phyloP scores from a whole-genome alignment of 2,113 vertebrate genomes.

The Erpornis zantholeuca region DNA sequence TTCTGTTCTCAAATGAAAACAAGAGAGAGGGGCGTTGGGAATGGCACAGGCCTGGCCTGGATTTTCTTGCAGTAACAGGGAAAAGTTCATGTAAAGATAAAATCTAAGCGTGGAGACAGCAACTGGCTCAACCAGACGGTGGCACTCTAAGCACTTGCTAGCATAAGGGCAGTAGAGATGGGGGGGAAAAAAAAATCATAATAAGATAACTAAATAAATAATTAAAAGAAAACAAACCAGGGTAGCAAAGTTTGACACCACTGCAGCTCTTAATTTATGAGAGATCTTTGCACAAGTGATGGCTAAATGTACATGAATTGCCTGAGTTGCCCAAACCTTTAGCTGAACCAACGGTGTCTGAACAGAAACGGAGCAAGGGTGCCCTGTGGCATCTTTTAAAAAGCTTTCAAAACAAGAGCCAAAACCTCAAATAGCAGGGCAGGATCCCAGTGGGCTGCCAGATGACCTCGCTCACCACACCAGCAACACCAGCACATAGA shows the following conservation, averaged over 20 bases:
- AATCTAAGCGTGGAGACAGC: neutral
- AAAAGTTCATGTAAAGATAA: neutral
- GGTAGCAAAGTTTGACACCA: neutral
- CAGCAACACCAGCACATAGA: neutral
- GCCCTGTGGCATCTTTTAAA: neutral
- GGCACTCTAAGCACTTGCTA: constrained; percentile 71
- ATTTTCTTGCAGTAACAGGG: neutral
- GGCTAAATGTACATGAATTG: neutral
- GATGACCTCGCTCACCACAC: neutral
- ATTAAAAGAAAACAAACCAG: neutral
- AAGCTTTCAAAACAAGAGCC: neutral
- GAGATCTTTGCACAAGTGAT: neutral
- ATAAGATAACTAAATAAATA: neutral
- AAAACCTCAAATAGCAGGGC: neutral
- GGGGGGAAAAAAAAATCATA: fast-evolving
- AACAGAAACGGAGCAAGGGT: neutral
- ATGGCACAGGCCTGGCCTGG: neutral
- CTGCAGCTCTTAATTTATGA: neutral
- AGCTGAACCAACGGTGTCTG: neutral
- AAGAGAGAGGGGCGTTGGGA: neutral
- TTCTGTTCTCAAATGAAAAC: neutral
- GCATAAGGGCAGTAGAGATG: neutral
- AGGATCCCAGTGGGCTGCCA: neutral
- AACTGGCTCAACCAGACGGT: constrained; percentile 62
- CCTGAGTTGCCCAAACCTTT: neutral